Conservation (phyloP, 2,888 invertebrate species). For the Diloba caeruleocephala region DNA sequence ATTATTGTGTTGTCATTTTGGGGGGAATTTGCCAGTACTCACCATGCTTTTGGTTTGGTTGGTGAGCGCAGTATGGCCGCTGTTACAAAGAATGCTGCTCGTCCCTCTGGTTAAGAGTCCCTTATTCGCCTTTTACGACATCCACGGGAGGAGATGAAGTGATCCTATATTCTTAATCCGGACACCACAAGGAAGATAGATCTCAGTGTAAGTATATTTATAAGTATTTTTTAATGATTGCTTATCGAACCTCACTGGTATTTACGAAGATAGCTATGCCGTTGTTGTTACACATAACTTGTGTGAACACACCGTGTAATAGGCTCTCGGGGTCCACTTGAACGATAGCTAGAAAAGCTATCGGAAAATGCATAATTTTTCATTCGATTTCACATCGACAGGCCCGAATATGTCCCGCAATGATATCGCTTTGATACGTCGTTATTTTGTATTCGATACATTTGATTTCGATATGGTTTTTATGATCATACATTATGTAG, state of each 20-base stretch:
- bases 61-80: no score
- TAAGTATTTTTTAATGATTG: conserved; percentile 23
- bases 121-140: no score
- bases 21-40: no score
- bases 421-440: conserved; percentile 55
- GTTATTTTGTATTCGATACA: conserved; percentile 56
- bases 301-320: conserved; percentile 80
- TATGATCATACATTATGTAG: conserved; percentile 29
- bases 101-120: no score
- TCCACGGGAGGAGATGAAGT: no score
- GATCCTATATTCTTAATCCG: no score
- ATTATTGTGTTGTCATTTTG: no score
- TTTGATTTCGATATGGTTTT: conserved; percentile 50
- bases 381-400: conserved; percentile 84
- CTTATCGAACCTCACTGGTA: conserved; percentile 29
- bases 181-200: conserved; percentile 1
- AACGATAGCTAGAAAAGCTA: conserved; percentile 73
- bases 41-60: no score
- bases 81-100: no score
- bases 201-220: conserved; percentile 11
- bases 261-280: conserved; percentile 30
- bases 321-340: conserved; percentile 74
- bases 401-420: conserved; percentile 56
- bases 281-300: conserved; percentile 45
- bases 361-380: conserved; percentile 87